Conservation (phyloP, 1,140 invertebrate species). For the Bombus soroeensis region DNA sequence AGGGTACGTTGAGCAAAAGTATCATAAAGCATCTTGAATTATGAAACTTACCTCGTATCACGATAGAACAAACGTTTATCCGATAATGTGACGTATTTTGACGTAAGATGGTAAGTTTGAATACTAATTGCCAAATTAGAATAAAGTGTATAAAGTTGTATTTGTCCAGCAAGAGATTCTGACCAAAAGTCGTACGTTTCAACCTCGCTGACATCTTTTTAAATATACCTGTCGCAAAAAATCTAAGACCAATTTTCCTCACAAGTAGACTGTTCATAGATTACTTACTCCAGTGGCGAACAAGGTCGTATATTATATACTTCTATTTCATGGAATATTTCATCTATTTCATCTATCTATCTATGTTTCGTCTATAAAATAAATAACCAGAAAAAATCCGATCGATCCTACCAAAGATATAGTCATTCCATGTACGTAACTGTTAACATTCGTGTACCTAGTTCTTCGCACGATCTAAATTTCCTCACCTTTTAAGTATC, state of each 20-base stretch:
- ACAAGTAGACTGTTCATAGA: not conserved
- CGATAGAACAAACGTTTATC: not conserved
- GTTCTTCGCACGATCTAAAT: not conserved
- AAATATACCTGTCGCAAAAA: not conserved
- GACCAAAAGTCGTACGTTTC: too few relatives aligned
- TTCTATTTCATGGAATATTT: too few relatives aligned
- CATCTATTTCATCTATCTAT: too few relatives aligned
- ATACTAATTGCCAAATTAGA: not conserved
- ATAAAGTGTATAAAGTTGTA: too few relatives aligned
- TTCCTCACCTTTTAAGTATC: not conserved
- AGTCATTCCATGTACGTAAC: not conserved
- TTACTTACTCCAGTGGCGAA: not conserved
- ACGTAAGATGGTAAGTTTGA: not conserved
- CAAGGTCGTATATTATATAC: too few relatives aligned
- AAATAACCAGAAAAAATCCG: not conserved
- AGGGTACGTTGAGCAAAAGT: not conserved
- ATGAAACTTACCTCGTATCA: not conserved
- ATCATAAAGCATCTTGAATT: slow-evolving; percentile 14
- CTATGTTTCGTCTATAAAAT: too few relatives aligned
- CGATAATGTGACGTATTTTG: not conserved
- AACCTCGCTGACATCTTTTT: too few relatives aligned
- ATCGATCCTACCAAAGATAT: not conserved
- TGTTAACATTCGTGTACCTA: not conserved
- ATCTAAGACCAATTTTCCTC: not conserved
- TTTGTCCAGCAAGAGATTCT: too few relatives aligned